Base-by-base conservation (phyloP, 2,113 vertebrate species). In the Menura novaehollandiae region DNA sequence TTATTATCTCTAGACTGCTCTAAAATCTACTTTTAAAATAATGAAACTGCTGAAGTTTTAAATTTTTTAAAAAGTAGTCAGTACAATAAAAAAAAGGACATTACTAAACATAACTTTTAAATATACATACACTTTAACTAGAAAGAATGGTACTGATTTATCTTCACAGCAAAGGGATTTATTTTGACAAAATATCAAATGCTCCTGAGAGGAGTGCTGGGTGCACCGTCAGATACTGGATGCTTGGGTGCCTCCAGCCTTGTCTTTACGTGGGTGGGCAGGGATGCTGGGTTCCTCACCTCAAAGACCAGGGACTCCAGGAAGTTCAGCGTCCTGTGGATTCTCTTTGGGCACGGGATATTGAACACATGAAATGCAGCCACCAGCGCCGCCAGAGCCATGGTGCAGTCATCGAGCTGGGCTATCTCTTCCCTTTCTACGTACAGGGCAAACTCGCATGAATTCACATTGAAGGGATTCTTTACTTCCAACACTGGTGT, bases 221-320 rank as follows among this genome's bases (percentile, higher is more conserved):
- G 15, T 24, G 13, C 27, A 10, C 30, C 13, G 4, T 91, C 87
- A 72, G 56, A 10, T 41, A 26, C 6, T 84, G 77, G 58, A 44
- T 46, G 18, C 35, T 62, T 2, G 5, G 13, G 32, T 66, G 23
- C 41, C 44, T 52, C 69, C 83, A 68, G 33, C 13, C 35, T 47
- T 79, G 51, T 51, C 59, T 96, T 89, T 76, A 58, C 63, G 28
- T 46, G 85, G 21, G 15, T 8, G 39, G 68, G 85, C 52, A 94
- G 75, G 52, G 66, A 37, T 41, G 75, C 33, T 46, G 96, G 82
- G 60, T 52, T 88, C 14, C 84, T 92, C 39, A 44, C 78, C 58
- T 98, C 97, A 51, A 98, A 98, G 85, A 98, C 95, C 68, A 97
- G n/a, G 2, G 95, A 97, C 39, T 98, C 89, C 53, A 98, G 80